A percentile compares a stretch with the other conserved stretches of the same genome.
These are phyloP conservation scores for Erpetoichthys calabaricus DNA, from an alignment of 2,797 vertebrate species.

Conservation along the genomic window DNA sequence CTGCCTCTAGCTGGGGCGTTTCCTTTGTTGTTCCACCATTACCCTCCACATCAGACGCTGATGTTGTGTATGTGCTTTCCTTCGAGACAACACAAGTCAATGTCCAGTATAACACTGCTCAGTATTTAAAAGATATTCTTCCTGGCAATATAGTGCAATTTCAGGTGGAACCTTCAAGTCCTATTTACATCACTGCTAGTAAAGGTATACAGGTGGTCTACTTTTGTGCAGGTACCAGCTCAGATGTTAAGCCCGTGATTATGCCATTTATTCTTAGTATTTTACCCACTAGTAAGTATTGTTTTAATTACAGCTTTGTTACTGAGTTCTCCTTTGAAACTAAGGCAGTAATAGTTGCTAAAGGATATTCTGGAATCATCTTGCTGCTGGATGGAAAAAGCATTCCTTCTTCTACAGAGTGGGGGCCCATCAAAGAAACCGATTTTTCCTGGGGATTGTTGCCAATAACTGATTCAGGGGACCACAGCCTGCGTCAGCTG, in stretches of 20 bases:
- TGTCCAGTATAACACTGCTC: background rate
- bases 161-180: background rate
- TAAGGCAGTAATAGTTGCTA: background rate
- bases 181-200: background rate
- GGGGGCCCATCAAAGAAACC: background rate
- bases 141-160: background rate
- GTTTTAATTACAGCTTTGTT: background rate
- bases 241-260: background rate
- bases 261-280: background rate
- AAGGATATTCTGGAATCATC: background rate
- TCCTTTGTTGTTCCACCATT: background rate
- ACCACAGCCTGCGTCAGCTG: background rate
- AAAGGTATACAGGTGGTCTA: background rate
- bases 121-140: background rate
- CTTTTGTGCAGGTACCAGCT: background rate
- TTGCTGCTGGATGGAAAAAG: background rate
- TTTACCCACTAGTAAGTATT: background rate
- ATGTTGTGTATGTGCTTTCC: background rate
- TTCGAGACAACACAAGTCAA: background rate
- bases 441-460: background rate
- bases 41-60: background rate
- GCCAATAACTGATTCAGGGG: background rate
- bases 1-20: background rate
- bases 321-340: background rate
- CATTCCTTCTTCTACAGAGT: background rate